Conservation (phyloP, 1,140 invertebrate genomes). For the Drosophila sucinea region DNA sequence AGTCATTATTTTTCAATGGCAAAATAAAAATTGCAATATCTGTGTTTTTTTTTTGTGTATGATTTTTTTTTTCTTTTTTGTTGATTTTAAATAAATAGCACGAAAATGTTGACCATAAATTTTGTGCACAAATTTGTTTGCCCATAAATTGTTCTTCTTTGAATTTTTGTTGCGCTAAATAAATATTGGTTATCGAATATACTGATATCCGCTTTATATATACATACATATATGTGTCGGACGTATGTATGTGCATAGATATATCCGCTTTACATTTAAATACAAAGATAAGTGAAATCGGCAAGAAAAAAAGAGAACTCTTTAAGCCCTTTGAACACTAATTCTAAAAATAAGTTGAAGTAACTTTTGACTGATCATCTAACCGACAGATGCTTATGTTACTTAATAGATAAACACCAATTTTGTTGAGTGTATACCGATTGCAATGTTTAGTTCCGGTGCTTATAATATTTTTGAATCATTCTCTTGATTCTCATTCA, state of each 20-base stretch:
- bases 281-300: too few species aligned
- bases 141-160: conserved; percentile 27
- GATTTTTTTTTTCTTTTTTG: not conserved
- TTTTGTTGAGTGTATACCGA: too few species aligned
- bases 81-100: conserved; percentile 54
- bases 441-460: too few species aligned
- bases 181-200: conserved; percentile 18
- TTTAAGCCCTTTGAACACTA: too few species aligned
- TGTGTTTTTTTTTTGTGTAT: conserved; percentile 13
- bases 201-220: not conserved
- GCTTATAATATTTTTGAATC: too few species aligned
- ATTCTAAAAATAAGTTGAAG: too few species aligned
- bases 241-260: not conserved
- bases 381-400: too few species aligned
- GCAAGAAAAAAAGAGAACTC: too few species aligned
- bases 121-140: conserved; percentile 31
- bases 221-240: too few species aligned
- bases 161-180: conserved; percentile 11
- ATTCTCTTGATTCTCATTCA: too few species aligned
- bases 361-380: too few species aligned
- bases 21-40: conserved; percentile 35
- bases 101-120: conserved; percentile 41
- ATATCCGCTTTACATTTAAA: not conserved
- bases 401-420: too few species aligned
- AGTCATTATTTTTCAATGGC: conserved; percentile 45